These are phyloP conservation scores for Gadus chalcogrammus DNA, from an alignment of 2,113 vertebrate genomes.

Conservation along the genomic window DNA sequence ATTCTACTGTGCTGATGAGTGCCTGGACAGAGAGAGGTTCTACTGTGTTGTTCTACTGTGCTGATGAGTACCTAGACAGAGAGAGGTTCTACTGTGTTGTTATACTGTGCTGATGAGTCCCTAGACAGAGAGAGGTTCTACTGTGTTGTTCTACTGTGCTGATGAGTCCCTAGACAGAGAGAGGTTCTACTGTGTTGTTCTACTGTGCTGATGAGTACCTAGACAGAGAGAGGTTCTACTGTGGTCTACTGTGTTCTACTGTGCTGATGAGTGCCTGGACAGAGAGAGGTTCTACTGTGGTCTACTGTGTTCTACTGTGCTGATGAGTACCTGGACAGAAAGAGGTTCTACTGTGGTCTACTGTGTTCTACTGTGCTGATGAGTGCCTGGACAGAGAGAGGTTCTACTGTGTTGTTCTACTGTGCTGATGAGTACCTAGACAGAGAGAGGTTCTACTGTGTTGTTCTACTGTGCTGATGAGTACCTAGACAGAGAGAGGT, in stretches of 20 bases:
- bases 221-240: no score
- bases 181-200: not conserved
- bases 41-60: no score
- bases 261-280: not conserved
- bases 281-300: not conserved
- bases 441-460: not conserved
- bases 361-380: not conserved
- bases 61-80: no score
- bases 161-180: not conserved
- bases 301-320: no score
- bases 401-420: no score
- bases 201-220: constrained; percentile 34
- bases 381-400: constrained; percentile 41
- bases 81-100: no score
- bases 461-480: no score
- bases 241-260: not conserved
- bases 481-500: constrained; percentile 85
- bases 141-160: not conserved
- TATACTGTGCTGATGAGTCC: no score
- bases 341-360: constrained; percentile 64
- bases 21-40: constrained; percentile 79
- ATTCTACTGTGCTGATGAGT: not conserved
- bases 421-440: not conserved
- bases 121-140: no score
- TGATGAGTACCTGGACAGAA: constrained; percentile 79